Conservation (phyloP, 2,797 vertebrate genomes). For the Chelon labrosus region DNA sequence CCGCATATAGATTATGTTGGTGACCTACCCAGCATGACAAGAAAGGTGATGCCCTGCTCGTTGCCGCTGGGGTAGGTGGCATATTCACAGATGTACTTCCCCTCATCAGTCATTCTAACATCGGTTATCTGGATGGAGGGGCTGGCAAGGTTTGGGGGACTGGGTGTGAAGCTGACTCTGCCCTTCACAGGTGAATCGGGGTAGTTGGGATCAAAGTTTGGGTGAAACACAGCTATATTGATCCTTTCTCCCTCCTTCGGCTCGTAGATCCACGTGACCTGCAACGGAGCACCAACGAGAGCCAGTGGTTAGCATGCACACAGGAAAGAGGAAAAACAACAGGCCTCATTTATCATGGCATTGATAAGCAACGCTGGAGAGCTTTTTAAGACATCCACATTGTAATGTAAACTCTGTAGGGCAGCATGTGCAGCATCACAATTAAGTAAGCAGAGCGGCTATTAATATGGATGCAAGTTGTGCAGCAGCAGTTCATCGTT, state of each 20-base stretch:
- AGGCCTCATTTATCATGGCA: constrained; percentile 40
- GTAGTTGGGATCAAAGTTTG: constrained; percentile 78
- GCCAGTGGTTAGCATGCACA: constrained; percentile 14
- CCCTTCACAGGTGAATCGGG: constrained; percentile 69
- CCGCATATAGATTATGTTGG: background rate
- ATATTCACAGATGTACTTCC: constrained; percentile 90
- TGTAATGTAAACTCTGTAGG: constrained; percentile 53
- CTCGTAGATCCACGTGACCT: constrained; percentile 90
- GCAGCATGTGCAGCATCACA: constrained; percentile 46
- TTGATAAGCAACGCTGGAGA: constrained; percentile 37
- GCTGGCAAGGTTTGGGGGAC: constrained; percentile 61
- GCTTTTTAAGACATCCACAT: constrained; percentile 43
- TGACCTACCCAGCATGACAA: constrained; percentile 86
- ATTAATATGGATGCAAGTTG: constrained; percentile 75
- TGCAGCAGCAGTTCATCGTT: constrained; percentile 47
- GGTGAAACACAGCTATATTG: constrained; percentile 89
- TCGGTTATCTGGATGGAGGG: constrained; percentile 85
- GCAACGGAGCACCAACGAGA: constrained; percentile 5
- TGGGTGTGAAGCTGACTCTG: constrained; percentile 75
- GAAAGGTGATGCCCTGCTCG: constrained; percentile 84
- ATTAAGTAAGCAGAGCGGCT: constrained; percentile 61
- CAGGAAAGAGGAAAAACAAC: constrained; percentile 11
- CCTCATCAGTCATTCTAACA: constrained; percentile 86
- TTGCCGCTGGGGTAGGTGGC: constrained; percentile 91
- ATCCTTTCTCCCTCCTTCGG: constrained; percentile 28